phyloP scores from a whole-genome alignment of 2,113 vertebrate species.

The Helogale parvula region DNA sequence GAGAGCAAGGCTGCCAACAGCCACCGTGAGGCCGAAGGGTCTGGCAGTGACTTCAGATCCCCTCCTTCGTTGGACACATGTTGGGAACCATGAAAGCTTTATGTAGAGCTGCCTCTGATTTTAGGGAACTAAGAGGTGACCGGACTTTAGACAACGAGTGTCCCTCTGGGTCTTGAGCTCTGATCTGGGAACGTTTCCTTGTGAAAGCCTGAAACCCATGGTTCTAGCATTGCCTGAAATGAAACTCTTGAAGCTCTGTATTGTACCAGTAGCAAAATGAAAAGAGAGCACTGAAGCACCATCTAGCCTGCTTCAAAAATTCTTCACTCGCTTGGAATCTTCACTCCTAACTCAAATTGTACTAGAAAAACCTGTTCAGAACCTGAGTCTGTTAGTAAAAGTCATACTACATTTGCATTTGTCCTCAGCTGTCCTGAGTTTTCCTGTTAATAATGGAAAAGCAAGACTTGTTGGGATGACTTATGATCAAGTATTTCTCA shows the following conservation, averaged over 20 bases:
- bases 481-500: neutral
- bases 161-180: neutral
- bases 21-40: neutral
- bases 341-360: neutral
- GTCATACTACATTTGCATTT: neutral
- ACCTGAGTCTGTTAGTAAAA: neutral
- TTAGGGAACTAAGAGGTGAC: neutral
- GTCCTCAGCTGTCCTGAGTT: neutral
- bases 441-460: neutral
- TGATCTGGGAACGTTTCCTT: neutral
- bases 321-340: neutral
- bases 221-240: neutral
- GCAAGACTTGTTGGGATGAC: no score
- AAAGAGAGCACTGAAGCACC: neutral
- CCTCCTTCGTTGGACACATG: neutral
- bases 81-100: neutral
- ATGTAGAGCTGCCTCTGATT: neutral
- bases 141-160: neutral
- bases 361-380: neutral
- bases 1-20: neutral
- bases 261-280: neutral
- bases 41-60: neutral
- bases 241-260: neutral
- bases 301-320: neutral
- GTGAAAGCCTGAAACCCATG: neutral